phyloP scores from a whole-genome alignment of 2,113 vertebrate species.

The Cynocephalus volans region DNA sequence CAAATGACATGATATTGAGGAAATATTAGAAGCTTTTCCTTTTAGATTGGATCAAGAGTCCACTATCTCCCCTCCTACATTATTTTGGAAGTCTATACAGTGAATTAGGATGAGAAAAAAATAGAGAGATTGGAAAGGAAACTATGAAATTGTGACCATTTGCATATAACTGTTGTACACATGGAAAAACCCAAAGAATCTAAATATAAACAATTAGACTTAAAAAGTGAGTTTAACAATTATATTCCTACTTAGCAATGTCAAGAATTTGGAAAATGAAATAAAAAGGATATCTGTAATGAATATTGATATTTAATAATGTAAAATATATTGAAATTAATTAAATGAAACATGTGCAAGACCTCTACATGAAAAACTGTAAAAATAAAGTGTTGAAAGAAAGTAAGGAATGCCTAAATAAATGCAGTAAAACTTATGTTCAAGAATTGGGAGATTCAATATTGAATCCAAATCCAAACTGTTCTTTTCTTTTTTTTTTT shows the following conservation, averaged over 20 bases:
- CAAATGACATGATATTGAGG: not conserved
- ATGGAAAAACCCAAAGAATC: not conserved
- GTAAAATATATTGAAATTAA: not conserved
- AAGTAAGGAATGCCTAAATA: not conserved
- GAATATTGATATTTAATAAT: not conserved
- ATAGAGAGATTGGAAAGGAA: not conserved
- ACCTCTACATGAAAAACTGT: not conserved
- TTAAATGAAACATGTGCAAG: not conserved
- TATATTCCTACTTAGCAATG: not conserved
- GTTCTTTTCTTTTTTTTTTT: not conserved
- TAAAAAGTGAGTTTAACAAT: not conserved
- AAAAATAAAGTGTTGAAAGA: not conserved
- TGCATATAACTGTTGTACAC: not conserved
- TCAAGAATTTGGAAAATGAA: conserved; percentile 30
- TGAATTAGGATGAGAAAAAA: not conserved
- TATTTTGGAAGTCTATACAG: not conserved
- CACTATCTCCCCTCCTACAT: not conserved
- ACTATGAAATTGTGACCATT: not conserved
- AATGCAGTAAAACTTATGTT: not conserved
- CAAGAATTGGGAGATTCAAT: not conserved
- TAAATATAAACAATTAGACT: not conserved
- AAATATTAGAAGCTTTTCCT: conserved; percentile 8
- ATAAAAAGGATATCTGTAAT: not conserved
- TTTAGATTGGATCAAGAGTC: not conserved
- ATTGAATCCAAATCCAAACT: not conserved